phyloP scores from a whole-genome alignment of 53 echinoderm and acorn worm genomes.

The Luidia sarsii region DNA sequence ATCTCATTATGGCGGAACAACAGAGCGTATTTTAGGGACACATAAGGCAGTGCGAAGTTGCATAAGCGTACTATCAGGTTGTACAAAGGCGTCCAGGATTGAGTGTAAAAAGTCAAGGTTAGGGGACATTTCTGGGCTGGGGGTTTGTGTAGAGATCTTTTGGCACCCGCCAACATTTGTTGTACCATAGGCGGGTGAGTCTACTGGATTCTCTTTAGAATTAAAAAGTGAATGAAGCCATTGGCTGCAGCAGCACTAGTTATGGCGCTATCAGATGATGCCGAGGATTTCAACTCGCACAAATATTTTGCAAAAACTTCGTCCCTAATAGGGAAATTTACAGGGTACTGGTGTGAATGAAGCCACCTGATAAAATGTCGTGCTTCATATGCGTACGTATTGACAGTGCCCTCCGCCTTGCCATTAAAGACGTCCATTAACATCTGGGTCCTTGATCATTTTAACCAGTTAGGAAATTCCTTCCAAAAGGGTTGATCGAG shows the following conservation, averaged over 20 bases:
- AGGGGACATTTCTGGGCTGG: too few relatives aligned
- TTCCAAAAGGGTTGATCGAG: neutral
- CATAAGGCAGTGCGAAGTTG: too few relatives aligned
- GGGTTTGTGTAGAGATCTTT: conserved; percentile 1
- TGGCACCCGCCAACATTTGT: neutral
- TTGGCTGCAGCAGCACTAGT: too few relatives aligned
- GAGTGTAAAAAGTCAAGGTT: too few relatives aligned
- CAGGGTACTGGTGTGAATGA: neutral
- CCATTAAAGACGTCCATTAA: neutral
- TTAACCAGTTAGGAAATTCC: neutral
- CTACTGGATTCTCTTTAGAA: neutral
- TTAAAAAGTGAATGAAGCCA: neutral
- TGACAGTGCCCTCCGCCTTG: too few relatives aligned
- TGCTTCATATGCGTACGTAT: neutral
- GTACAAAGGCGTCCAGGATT: too few relatives aligned
- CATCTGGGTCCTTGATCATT: neutral
- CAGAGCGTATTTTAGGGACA: too few relatives aligned
- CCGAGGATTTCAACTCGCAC: too few relatives aligned
- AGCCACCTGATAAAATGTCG: neutral
- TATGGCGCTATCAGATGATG: neutral
- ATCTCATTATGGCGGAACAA: too few relatives aligned
- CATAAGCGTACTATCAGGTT: too few relatives aligned
- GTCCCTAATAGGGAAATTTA: neutral
- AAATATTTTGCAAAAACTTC: too few relatives aligned
- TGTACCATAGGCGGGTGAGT: conserved; percentile 9